These are phyloP conservation scores for Sebastes fasciatus DNA, from an alignment of 2,113 vertebrate genomes.

Conservation along the genomic window DNA sequence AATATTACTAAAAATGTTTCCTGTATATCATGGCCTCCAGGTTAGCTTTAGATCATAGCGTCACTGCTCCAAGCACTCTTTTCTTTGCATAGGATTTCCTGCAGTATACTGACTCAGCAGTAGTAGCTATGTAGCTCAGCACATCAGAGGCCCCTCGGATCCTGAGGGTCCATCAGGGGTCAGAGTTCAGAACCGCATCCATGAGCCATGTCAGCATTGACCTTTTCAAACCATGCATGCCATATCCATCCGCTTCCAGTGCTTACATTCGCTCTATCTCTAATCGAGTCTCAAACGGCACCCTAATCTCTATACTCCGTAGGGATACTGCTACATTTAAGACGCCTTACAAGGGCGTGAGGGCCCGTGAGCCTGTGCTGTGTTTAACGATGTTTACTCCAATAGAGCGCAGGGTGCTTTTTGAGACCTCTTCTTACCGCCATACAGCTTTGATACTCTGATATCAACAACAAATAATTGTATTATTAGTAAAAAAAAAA, in stretches of 20 bases:
- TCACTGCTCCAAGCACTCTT: conserved; percentile 54
- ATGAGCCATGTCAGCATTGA: conserved; percentile 78
- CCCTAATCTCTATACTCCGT: conserved; percentile 62
- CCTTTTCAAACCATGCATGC: conserved; percentile 76
- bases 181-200: conserved; percentile 74
- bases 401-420: conserved; percentile 65
- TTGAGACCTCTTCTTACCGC: conserved; percentile 69
- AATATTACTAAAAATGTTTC: conserved; percentile 68
- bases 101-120: conserved; percentile 66
- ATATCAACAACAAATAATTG: conserved; percentile 76
- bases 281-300: conserved; percentile 69
- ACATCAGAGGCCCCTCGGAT: conserved; percentile 51
- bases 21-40: conserved; percentile 60
- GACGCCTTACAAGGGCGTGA: conserved; percentile 60
- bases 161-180: conserved; percentile 60
- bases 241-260: conserved; percentile 78
- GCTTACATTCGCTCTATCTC: conserved; percentile 62
- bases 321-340: conserved; percentile 61
- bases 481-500: conserved; percentile 76
- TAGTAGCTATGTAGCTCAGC: conserved; percentile 70
- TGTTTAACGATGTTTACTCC: conserved; percentile 73
- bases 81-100: conserved; percentile 47
- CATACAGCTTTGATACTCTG: conserved; percentile 78
- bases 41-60: conserved; percentile 66
- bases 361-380: conserved; percentile 42